Percentiles rank a stretch among this genome's conserved stretches.
phyloP scores from a whole-genome alignment of 1,140 invertebrate species.

The Heliothis virescens region DNA sequence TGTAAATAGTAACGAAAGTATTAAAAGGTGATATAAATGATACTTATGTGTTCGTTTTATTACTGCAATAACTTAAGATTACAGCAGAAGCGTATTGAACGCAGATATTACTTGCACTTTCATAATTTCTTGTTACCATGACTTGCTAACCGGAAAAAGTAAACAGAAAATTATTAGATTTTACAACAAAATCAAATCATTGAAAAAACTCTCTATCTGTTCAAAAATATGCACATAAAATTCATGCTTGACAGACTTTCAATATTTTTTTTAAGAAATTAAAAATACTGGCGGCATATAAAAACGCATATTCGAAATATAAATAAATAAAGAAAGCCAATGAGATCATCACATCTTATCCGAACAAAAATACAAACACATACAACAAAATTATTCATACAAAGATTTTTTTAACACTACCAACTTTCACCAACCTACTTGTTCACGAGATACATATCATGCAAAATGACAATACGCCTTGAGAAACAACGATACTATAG shows the following conservation, averaged over 20 bases:
- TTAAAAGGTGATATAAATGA: conserved; percentile 73
- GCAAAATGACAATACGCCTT: conserved; percentile 32
- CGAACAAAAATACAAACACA: background rate
- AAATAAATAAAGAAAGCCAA: background rate
- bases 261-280: background rate
- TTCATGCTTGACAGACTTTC: background rate
- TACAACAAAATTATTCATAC: conserved; percentile 11
- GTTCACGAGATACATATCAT: conserved; percentile 12
- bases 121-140: background rate
- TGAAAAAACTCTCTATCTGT: too few species aligned
- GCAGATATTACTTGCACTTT: background rate
- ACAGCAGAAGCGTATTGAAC: background rate
- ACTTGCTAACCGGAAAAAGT: background rate
- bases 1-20: conserved; percentile 83
- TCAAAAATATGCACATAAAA: too few species aligned
- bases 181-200: background rate
- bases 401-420: background rate
- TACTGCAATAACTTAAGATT: background rate
- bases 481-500: background rate
- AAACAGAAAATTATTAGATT: background rate
- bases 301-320: background rate
- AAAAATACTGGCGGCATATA: background rate
- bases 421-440: conserved; percentile 29
- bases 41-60: conserved; percentile 44
- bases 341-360: background rate